A percentile compares a stretch with the other conserved stretches of the same genome.
Conservation (phyloP, 2,888 invertebrate genomes). For the Siphonodentalium dalli region DNA sequence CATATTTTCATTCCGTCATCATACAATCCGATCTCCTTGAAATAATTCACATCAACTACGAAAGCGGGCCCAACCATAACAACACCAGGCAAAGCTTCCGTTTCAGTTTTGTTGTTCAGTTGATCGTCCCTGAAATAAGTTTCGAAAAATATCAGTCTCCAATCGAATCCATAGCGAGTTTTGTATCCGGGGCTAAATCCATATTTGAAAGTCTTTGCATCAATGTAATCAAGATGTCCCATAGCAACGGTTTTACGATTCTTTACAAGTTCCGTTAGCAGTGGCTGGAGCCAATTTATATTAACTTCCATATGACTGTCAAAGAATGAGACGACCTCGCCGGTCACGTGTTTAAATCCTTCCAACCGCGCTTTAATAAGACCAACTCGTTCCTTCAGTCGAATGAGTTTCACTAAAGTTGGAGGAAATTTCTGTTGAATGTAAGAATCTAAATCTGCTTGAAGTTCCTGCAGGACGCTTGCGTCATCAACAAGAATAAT, state of each 20-base stretch:
- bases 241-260: conserved; percentile 46
- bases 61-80: conserved; percentile 53
- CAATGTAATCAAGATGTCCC: conserved; percentile 51
- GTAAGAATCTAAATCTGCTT: conserved; percentile 35
- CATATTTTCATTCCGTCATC: conserved; percentile 51
- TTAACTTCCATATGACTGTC: conserved; percentile 60
- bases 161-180: conserved; percentile 47
- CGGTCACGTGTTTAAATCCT: conserved; percentile 41
- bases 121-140: conserved; percentile 42
- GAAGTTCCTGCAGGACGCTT: conserved; percentile 39
- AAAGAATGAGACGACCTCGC: conserved; percentile 49
- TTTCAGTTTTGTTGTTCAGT: conserved; percentile 31
- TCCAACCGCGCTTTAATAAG: conserved; percentile 47
- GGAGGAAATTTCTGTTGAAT: conserved; percentile 35
- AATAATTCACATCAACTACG: conserved; percentile 44
- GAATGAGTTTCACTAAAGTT: conserved; percentile 38
- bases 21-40: conserved; percentile 49
- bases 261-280: conserved; percentile 45
- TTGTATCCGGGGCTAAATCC: conserved; percentile 34
- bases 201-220: conserved; percentile 34
- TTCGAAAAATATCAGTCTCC: conserved; percentile 48
- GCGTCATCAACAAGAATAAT: conserved; percentile 51
- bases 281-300: conserved; percentile 50
- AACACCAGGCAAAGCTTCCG: conserved; percentile 46
- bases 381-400: conserved; percentile 38